phyloP scores from a whole-genome alignment of 2,888 invertebrate genomes.

The Hypercompe scribonia region DNA sequence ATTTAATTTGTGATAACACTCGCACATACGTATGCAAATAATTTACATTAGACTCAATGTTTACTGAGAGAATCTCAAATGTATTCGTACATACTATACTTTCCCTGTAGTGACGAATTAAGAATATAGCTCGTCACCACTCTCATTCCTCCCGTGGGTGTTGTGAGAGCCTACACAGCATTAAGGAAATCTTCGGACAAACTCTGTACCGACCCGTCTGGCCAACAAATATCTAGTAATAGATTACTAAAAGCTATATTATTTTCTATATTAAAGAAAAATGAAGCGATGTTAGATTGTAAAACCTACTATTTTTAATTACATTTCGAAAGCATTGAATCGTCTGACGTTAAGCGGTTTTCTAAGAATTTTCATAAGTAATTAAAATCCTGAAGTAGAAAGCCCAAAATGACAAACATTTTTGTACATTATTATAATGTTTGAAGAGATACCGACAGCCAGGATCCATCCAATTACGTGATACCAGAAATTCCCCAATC shows the following conservation, averaged over 20 bases:
- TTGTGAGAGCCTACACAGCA: too few species aligned
- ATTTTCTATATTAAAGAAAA: too few species aligned
- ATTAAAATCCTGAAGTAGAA: neutral
- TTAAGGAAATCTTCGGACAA: too few species aligned
- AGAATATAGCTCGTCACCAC: neutral
- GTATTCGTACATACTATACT: too few species aligned
- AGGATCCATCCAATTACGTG: neutral
- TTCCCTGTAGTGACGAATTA: too few species aligned
- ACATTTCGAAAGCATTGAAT: too few species aligned
- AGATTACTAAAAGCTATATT: too few species aligned
- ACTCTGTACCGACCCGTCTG: too few species aligned
- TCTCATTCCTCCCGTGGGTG: too few species aligned
- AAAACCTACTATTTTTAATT: too few species aligned
- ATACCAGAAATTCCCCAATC: neutral
- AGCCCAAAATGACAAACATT: neutral
- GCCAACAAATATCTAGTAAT: too few species aligned
- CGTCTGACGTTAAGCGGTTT: neutral
- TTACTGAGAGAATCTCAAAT: neutral
- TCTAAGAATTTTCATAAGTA: neutral
- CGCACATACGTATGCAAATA: neutral
- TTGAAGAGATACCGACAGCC: neutral
- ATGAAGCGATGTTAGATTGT: too few species aligned
- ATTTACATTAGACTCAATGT: neutral
- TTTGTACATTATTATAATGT: slow-evolving; percentile 4
- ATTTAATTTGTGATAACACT: slow-evolving; percentile 11